Base-by-base conservation (phyloP, 92 coral and sea anemone genomes). In the Paramuricea clavata region DNA sequence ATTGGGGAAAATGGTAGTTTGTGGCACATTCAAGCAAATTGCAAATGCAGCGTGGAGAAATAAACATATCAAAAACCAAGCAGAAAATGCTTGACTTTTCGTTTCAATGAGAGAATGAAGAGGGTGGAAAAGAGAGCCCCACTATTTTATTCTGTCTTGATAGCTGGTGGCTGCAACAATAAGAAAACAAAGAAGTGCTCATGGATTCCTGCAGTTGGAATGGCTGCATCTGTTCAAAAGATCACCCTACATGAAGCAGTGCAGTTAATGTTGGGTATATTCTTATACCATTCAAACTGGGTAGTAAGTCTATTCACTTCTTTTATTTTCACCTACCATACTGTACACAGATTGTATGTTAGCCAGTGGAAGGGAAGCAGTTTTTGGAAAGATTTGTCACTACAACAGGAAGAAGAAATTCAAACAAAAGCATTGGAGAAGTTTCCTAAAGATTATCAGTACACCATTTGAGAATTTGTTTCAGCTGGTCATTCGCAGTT, bases 221-320 rank as follows among this genome's bases (percentile, higher is more conserved):
- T 94, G 97, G 94, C 96, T 36, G 94, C 96, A 62, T 90, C 93
- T 6, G 85, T 93, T 10, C 87, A 78, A 89, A 69, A 32, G 94
- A 62, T 93, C 88, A 34, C 74, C 56, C 30, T 77, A 47, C 84
- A 87, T 90, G 95, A 90, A 81, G 95, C 92, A 23, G 90, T 90
- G 39, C 93, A 93, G 76, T 78, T 90, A 22, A 50, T 90, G 68
- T 39, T 87, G 13, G 91, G 90, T 56, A 79, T 73, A 15, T 93
- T 88, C 71, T 52, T 88, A 31, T 91, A 93, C 81, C 94, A 93
- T 81, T 88, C 94, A 21, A 88, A 89, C 52, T 91, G 93, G 97
- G 49, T 82, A 89, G 93, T 93, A 88, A 89, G 97, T 47, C 17
- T 39, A 42, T 74, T 11, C 34, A 64, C 1, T 15, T 70, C 43